Evolutionary conservation across 2,113 vertebrate genomes (phyloP), one percentile per base, ranked within the genome.

Genomic region (human): DNA sequence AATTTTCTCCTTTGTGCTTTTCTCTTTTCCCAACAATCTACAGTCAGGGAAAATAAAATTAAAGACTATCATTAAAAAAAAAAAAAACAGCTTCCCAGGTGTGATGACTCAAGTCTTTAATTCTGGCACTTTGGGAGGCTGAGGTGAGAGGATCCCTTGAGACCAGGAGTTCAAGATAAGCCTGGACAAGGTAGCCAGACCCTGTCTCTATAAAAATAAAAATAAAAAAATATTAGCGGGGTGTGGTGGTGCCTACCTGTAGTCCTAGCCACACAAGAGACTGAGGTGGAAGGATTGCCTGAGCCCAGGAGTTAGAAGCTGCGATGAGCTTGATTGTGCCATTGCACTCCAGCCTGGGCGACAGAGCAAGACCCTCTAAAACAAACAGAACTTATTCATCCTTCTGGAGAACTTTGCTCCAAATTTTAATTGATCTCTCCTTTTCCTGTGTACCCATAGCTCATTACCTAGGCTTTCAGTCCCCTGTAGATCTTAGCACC

Each of bases 1-100:
- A 48, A 32, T 95, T 90, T 95, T 52, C 45, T 55, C 80, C 50
- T 66, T 25, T 81, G 40, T 89, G 20, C 78, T 81, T 85, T 96
- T 45, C 66, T 85, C 32, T 61, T 96, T 85, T 78, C 40, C 38
- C 90, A 40, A 64, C 82, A 76, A 94, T 43, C 82, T 90, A 30
- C 6, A 89, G 73, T 52, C 23, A 57, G n/a, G 84, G 61, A 40
- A 92, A 89, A 78, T 72, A 87, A 89, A 86, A 40, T 38, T 64
- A 91, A 76, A 22, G 23, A 52, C 16, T 89, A 1, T 76, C 35
- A 22, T 61, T 90, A 6, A 48, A 64, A 48, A 55, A 14, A 59
- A 59, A 38, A 64, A 55, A 22, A 30, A 30, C 4, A 10, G n/a
- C 66, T 68, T 16, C 14, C 66, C 16, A 35, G 32, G 16, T 68